These are phyloP conservation scores for Pollenia labialis DNA, from an alignment of 2,888 invertebrate genomes.

Conservation along the genomic window DNA sequence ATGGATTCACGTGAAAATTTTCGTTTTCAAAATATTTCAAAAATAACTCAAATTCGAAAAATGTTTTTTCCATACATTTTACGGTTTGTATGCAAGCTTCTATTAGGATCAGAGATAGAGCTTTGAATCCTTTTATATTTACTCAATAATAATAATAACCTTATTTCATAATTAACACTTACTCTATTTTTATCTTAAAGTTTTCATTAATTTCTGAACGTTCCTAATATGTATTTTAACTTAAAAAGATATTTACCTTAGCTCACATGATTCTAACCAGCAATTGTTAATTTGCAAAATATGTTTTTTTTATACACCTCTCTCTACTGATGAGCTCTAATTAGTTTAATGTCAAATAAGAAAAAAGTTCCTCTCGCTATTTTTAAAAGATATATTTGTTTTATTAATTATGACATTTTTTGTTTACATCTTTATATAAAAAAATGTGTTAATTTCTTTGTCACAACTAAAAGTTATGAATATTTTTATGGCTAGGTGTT, in stretches of 20 bases:
- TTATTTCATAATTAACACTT: no score
- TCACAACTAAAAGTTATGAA: constrained; percentile 22
- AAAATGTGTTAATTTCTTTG: constrained; percentile 57
- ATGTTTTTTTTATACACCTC: constrained; percentile 34
- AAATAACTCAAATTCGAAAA: no score
- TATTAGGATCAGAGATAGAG: no score
- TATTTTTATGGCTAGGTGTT: neutral
- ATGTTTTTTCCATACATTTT: no score
- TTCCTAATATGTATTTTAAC: constrained; percentile 1
- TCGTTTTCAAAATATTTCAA: no score
- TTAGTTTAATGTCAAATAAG: constrained; percentile 50
- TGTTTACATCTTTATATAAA: constrained; percentile 17
- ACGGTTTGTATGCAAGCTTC: no score
- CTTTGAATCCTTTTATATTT: no score
- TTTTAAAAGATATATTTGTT: constrained; percentile 58
- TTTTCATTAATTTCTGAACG: neutral
- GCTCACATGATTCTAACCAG: constrained; percentile 61
- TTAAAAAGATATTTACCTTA: constrained; percentile 25
- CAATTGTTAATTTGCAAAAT: constrained; percentile 41
- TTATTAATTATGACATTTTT: constrained; percentile 53
- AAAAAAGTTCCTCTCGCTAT: constrained; percentile 11
- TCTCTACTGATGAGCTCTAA: constrained; percentile 51
- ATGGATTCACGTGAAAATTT: no score
- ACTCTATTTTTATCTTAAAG: no score
- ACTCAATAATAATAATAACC: no score